A percentile compares a stretch with the other conserved stretches of the same genome.
phyloP scores from a whole-genome alignment of 2,113 vertebrate species.

The Cynopterus brachyotis region DNA sequence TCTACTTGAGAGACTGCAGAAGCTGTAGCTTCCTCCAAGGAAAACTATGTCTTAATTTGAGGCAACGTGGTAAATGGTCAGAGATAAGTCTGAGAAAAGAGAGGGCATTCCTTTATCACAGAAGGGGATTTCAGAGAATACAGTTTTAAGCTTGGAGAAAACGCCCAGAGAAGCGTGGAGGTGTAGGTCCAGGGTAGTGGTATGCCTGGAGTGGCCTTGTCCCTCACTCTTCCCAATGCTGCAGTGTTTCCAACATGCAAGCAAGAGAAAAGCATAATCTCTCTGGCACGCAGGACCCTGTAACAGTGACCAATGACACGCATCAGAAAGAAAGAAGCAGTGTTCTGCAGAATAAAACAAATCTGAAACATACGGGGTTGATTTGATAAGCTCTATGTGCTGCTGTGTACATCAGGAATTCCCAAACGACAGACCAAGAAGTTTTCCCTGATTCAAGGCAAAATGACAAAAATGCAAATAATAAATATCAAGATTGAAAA shows the following conservation, averaged over 20 bases:
- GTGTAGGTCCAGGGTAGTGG: neutral
- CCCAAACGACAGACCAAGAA: neutral
- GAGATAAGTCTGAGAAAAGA: neutral
- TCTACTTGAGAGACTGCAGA: neutral
- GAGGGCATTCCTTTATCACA: neutral
- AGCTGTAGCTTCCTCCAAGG: neutral
- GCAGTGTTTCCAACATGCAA: neutral
- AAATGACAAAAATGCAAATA: slow-evolving; percentile 33
- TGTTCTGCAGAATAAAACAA: neutral
- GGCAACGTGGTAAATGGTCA: neutral
- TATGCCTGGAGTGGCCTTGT: neutral
- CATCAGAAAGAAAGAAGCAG: neutral
- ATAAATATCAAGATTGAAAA: too few relatives aligned
- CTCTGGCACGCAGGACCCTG: neutral
- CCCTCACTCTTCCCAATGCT: neutral
- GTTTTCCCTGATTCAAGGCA: neutral
- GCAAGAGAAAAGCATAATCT: neutral
- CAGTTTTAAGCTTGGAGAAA: neutral
- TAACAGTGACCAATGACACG: neutral
- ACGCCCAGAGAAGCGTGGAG: too few relatives aligned
- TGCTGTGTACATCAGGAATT: neutral
- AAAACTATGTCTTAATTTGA: neutral
- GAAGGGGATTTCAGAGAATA: neutral
- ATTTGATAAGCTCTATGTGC: neutral
- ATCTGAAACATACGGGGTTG: neutral